These are phyloP conservation scores for Chrysemys picta DNA, from an alignment of 2,113 vertebrate species.

Conservation along the genomic window DNA sequence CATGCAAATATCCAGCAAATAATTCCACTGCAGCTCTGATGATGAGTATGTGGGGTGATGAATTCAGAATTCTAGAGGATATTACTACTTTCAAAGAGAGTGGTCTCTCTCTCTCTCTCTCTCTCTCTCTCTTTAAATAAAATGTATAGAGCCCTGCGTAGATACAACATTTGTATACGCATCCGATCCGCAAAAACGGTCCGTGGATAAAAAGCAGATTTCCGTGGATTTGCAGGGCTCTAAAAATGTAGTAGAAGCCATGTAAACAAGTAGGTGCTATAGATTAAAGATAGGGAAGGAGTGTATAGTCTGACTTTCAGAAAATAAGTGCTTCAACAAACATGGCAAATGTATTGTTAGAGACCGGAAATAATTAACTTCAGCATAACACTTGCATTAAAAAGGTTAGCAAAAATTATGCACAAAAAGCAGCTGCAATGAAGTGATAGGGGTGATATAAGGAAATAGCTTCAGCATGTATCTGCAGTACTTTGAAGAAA, in stretches of 20 bases:
- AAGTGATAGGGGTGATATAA: constrained; percentile 14
- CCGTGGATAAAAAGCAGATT: too few species aligned
- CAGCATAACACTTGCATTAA: background rate
- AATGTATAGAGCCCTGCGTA: too few species aligned
- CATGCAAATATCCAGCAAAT: background rate
- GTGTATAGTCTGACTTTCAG: background rate
- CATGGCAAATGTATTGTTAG: background rate
- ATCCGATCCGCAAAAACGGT: too few species aligned
- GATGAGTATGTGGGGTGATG: background rate
- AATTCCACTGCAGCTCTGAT: background rate
- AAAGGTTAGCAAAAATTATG: constrained; percentile 18
- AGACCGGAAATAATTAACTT: background rate
- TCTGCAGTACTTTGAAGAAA: background rate
- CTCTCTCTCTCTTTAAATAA: background rate
- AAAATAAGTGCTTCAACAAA: constrained; percentile 27
- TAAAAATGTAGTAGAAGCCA: background rate
- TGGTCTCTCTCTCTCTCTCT: background rate
- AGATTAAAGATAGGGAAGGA: constrained; percentile 28
- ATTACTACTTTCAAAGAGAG: background rate
- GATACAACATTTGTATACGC: too few species aligned
- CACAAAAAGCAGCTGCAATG: background rate
- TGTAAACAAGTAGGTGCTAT: background rate
- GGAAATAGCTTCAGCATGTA: background rate
- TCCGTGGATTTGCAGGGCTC: too few species aligned
- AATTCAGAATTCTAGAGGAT: background rate